Conservation (phyloP, 2,888 invertebrate genomes). For the Lymantria monacha region DNA sequence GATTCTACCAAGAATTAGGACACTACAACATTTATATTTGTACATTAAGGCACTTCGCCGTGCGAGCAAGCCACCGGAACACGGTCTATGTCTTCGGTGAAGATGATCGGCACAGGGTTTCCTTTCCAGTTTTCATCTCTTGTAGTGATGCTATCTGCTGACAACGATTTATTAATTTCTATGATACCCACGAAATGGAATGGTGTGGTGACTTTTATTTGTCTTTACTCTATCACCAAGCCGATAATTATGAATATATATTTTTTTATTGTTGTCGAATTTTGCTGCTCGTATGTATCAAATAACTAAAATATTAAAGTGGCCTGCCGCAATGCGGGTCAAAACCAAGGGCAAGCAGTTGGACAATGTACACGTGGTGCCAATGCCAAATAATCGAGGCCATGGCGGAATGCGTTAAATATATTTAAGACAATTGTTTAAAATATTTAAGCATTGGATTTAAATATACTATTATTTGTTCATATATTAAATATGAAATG, state of each 20-base stretch:
- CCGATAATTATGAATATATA: no score
- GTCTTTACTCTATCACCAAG: no score
- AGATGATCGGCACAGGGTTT: no score
- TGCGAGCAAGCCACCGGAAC: no score
- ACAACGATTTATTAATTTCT: not conserved
- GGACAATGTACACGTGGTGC: constrained; percentile 28
- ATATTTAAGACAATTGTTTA: not conserved
- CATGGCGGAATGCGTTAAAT: constrained; percentile 2
- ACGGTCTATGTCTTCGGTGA: no score
- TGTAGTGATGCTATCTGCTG: no score
- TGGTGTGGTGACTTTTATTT: no score
- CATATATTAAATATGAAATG: not conserved
- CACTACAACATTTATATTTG: not conserved
- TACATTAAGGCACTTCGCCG: not conserved
- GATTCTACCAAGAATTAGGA: not conserved
- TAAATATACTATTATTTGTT: not conserved
- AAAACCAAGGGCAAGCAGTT: constrained; percentile 34
- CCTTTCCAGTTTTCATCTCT: no score
- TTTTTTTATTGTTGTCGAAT: not conserved
- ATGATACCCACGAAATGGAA: not conserved
- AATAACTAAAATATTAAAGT: constrained; percentile 48
- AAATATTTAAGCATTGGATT: not conserved
- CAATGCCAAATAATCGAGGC: constrained; percentile 9
- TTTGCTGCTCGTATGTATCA: constrained; percentile 29
- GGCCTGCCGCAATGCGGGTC: constrained; percentile 45